Base-by-base conservation (phyloP, 2,888 invertebrate species). In the Muscina levida region DNA sequence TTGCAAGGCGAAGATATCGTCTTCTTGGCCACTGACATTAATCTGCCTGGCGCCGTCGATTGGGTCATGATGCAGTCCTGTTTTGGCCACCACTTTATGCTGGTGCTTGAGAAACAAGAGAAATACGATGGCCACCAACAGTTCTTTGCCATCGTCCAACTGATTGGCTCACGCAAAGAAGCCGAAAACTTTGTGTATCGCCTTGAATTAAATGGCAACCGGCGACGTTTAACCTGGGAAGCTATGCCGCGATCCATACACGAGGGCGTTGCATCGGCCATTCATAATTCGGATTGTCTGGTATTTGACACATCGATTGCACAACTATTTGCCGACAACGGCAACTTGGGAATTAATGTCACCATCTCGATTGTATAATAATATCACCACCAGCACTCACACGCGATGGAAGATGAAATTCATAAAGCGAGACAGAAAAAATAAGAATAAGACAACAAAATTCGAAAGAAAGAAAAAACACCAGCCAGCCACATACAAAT, bases 11-110 rank as follows among this genome's bases (percentile, higher is more conserved):
- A 99, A 91, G 99, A 99, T 90, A 99, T 99, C 86, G 99, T 99
- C 68, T 99, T 99, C 91, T 92, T 99, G 85, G 99, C 99, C 1
- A 99, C 99, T 46, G 99, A 99, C 91, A 99, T 99, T 82, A 99
- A 99, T 92, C 93, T 99, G 84, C 99, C 99, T 6, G 99, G 99
- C 77, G 99, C 98, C 39, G 98, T 99, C 10, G 98, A 99, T 91
- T 99, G 98, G 98, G 97, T 97, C 2, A 99, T 99, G 99, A 99
- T 99, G 99, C 99, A 99, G 91, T 98, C 98, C 31, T 99, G 99
- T 91, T 99, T 99, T 90, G 98, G 97, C 74, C 98, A 98, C 89
- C 97, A 99, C 91, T 99, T 99, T 89, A 99, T 99, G 99, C 93
- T 99, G 84, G 99, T 99, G 42, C 93, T 99, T 67, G 99, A 99